These are phyloP conservation scores for Ylistrum balloti DNA, from an alignment of 1,140 invertebrate species.

Conservation along the genomic window DNA sequence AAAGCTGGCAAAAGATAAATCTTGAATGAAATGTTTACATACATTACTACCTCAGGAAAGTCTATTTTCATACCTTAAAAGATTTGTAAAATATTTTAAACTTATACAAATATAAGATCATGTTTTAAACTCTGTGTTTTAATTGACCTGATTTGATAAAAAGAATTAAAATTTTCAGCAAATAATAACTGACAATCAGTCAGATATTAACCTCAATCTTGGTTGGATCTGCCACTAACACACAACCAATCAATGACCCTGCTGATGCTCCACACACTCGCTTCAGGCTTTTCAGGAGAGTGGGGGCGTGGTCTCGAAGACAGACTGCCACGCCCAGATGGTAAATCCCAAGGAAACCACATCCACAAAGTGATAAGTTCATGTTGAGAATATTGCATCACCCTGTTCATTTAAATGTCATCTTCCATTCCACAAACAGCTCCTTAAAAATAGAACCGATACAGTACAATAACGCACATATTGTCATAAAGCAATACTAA, in stretches of 20 bases:
- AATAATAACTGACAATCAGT: not conserved
- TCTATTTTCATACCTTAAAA: too few relatives aligned
- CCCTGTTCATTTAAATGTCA: not conserved
- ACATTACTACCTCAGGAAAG: too few relatives aligned
- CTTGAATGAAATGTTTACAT: too few relatives aligned
- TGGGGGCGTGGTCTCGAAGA: slow-evolving; percentile 68
- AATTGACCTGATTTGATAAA: too few relatives aligned
- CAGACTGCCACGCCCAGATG: slow-evolving; percentile 76
- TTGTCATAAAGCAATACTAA: too few relatives aligned
- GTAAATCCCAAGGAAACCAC: slow-evolving; percentile 79
- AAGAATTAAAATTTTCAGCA: too few relatives aligned
- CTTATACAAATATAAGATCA: too few relatives aligned
- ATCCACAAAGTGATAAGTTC: slow-evolving; percentile 77
- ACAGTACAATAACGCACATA: too few relatives aligned
- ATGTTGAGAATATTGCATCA: slow-evolving; percentile 43
- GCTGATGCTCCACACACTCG: slow-evolving; percentile 76
- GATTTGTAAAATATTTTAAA: too few relatives aligned
- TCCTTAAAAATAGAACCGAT: not conserved
- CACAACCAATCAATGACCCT: slow-evolving; percentile 73
- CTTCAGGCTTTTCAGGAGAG: slow-evolving; percentile 69
- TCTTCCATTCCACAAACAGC: not conserved
- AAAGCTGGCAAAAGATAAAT: too few relatives aligned
- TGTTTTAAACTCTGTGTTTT: too few relatives aligned
- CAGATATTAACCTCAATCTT: slow-evolving; percentile 70
- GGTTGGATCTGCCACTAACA: slow-evolving; percentile 69